Evolutionary conservation across 2,113 vertebrate genomes (phyloP).

Genomic region (Leptobrachium leishanense): DNA sequence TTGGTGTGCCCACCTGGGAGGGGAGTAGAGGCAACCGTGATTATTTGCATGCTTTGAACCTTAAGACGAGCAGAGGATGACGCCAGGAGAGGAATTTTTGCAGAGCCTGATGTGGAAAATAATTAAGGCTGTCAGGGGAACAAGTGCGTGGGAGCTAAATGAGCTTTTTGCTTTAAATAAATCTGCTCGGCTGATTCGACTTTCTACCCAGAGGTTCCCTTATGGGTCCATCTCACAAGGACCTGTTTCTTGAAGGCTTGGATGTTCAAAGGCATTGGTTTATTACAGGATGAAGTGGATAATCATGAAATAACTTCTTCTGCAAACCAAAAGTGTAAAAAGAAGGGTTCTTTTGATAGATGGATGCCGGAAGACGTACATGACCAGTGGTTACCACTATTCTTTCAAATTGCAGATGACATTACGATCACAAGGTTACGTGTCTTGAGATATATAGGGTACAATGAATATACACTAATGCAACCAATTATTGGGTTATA

Average conservation of each 20-base stretch:
- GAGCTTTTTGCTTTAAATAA: conserved; percentile 15
- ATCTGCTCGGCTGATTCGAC: conserved; percentile 9
- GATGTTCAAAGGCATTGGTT: conserved; percentile 29
- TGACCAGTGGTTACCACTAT: no score
- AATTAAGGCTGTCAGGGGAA: conserved; percentile 36
- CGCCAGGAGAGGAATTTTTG: conserved; percentile 42
- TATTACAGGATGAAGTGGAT: background rate
- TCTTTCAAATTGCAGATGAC: no score
- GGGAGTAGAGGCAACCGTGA: background rate
- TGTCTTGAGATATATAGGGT: no score
- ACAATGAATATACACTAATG: no score
- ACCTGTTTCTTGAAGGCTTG: conserved; percentile 20
- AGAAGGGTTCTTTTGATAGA: no score
- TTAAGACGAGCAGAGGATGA: conserved; percentile 15
- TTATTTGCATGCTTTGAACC: conserved; percentile 49
- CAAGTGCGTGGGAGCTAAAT: conserved; percentile 39
- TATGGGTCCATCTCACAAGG: conserved; percentile 34
- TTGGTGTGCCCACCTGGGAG: conserved; percentile 3
- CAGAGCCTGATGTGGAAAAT: conserved; percentile 41
- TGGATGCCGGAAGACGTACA: no score
- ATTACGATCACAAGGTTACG: no score
- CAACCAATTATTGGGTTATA: no score
- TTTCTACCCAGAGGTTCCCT: conserved; percentile 32
- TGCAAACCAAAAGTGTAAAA: no score
- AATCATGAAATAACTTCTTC: background rate